Base-by-base conservation (phyloP, 2,888 invertebrate species). In the Leucophora obtusa region DNA sequence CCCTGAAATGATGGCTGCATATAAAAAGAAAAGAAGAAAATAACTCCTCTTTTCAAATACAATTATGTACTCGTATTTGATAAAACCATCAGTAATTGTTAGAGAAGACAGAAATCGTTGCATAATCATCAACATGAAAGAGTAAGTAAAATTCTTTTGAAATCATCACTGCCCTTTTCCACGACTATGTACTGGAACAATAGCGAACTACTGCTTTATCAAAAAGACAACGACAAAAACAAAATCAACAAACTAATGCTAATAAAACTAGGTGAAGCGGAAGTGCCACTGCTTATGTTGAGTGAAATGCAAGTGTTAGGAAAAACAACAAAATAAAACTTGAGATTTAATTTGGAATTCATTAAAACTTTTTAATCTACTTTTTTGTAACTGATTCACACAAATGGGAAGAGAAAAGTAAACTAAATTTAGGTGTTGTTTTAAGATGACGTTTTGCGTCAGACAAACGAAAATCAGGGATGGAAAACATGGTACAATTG, bases 181-280 rank as follows among this genome's bases (percentile, higher is more conserved):
- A 38, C 14, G 14, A 38, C 38, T 11, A 35, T 35, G 21, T 21
- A 21, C 21, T 21, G 21, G 21, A 7, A 7, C 28, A 28, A 28
- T 38, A 10, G 14, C 2, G 11, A 38, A 11, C 38, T 38, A 38
- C 38, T 35, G 10, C 43, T 14, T 14, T 14, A 43, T 5, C 17
- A 3, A 2, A n/a, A 62, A 11, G 50, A 17, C 50, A 10, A 63
- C 63, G 33, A 60, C 74, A 56, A 28, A 28, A 28, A 35, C 65
- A 63, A 56, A 47, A 47, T n/a, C 28, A 51, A 51, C 14, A 47
- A 54, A 51, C n/a, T 33, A 66, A 66, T 74, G 66, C 65, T 74
- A 77, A 77, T 77, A 62, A 74, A 77, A 77, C 56, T 81, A 81
- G 73, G 81, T 81, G 81, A 81, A 74, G 81, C 77, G 81, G 73